Conservation (phyloP, 1,140 invertebrate species). For the Zophobas atratus region DNA sequence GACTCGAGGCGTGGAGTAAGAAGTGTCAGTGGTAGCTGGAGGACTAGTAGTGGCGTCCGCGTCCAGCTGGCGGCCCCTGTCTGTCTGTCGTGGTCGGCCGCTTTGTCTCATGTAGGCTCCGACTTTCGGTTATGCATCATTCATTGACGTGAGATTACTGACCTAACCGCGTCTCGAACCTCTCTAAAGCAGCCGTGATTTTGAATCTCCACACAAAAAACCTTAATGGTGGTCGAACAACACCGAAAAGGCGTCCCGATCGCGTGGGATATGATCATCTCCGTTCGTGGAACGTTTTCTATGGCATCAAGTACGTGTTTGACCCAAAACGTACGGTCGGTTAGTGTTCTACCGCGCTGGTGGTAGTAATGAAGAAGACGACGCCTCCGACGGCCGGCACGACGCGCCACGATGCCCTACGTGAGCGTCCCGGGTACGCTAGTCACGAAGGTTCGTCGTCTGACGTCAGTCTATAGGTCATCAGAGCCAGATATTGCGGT, state of each 20-base stretch:
- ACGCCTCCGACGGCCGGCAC: slow-evolving; percentile 37
- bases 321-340: slow-evolving; percentile 39
- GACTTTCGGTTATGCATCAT: slow-evolving; percentile 38
- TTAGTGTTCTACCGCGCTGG: slow-evolving; percentile 14
- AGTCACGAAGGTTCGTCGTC: slow-evolving; percentile 63
- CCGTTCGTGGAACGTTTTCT: not conserved
- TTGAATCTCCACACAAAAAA: slow-evolving; percentile 23
- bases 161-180: slow-evolving; percentile 28
- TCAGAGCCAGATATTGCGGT: slow-evolving; percentile 62
- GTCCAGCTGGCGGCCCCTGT: slow-evolving; percentile 31
- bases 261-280: slow-evolving; percentile 7
- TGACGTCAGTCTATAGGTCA: slow-evolving; percentile 64
- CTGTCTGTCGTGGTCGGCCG: slow-evolving; percentile 39
- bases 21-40: slow-evolving; percentile 5
- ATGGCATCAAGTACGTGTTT: slow-evolving; percentile 33
- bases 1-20: not conserved
- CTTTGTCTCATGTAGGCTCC: slow-evolving; percentile 37
- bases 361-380: slow-evolving; percentile 48
- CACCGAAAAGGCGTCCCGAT: slow-evolving; percentile 14
- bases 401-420: slow-evolving; percentile 47
- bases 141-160: slow-evolving; percentile 45
- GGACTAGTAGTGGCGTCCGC: slow-evolving; percentile 5
- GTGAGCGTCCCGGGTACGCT: slow-evolving; percentile 58
- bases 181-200: slow-evolving; percentile 5
- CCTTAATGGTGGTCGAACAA: slow-evolving; percentile 13